A percentile compares a stretch with the other conserved stretches of the same genome.
These are phyloP conservation scores for Papilio machaon DNA, from an alignment of 1,140 invertebrate genomes.

Conservation along the genomic window DNA sequence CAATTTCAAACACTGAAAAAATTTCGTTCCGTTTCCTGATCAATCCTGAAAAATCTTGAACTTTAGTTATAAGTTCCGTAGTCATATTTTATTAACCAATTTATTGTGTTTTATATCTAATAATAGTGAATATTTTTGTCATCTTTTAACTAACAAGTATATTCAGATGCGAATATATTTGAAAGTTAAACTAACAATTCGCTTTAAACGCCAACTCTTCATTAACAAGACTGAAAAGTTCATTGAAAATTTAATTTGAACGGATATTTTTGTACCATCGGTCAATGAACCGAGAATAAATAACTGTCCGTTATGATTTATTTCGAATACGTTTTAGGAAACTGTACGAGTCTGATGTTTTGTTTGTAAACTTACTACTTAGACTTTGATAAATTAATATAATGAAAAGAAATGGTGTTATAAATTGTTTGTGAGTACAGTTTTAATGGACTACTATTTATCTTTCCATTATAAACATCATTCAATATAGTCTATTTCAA, in stretches of 20 bases:
- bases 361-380: conserved; percentile 25
- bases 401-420: conserved; percentile 14
- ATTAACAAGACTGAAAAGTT: conserved; percentile 35
- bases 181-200: neutral
- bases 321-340: conserved; percentile 36
- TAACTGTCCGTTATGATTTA: conserved; percentile 36
- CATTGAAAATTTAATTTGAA: conserved; percentile 37
- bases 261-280: conserved; percentile 31
- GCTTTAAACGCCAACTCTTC: conserved; percentile 19
- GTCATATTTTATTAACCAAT: too few relatives aligned
- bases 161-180: neutral
- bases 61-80: too few relatives aligned
- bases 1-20: too few relatives aligned
- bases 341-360: conserved; percentile 25
- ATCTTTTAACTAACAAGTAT: neutral
- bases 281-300: conserved; percentile 27
- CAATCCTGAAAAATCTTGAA: too few relatives aligned
- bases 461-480: neutral
- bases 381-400: conserved; percentile 24
- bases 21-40: too few relatives aligned
- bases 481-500: neutral
- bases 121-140: too few relatives aligned
- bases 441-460: neutral
- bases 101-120: too few relatives aligned
- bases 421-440: neutral